These are phyloP conservation scores for Peucedramus taeniatus DNA, from an alignment of 2,113 vertebrate species.

Conservation along the genomic window DNA sequence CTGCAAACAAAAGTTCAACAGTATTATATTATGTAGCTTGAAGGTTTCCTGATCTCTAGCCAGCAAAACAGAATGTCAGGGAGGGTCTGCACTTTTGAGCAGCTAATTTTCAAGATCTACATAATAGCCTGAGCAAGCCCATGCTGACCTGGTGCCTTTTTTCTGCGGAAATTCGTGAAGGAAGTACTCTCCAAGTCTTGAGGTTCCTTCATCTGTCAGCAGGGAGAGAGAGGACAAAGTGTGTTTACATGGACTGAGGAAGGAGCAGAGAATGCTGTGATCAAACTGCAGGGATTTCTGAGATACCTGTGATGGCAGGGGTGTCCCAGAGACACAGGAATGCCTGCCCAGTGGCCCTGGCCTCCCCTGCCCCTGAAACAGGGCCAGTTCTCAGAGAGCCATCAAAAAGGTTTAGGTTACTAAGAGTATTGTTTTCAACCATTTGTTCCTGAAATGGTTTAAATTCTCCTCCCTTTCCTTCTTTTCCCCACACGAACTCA, in stretches of 20 bases:
- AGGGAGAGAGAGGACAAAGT: neutral
- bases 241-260: neutral
- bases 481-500: neutral
- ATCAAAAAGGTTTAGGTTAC: neutral
- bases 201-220: neutral
- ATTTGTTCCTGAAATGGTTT: conserved; percentile 27
- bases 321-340: neutral
- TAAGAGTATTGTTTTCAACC: neutral
- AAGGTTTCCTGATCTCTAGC: neutral
- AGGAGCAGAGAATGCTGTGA: neutral
- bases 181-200: neutral
- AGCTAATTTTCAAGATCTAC: neutral
- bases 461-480: conserved; percentile 51
- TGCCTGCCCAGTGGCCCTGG: neutral
- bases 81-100: neutral
- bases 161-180: neutral
- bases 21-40: conserved; percentile 10
- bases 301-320: neutral
- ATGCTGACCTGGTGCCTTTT: neutral
- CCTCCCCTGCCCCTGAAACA: neutral
- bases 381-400: neutral
- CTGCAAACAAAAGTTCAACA: conserved; percentile 43
- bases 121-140: neutral
- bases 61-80: conserved; percentile 35
- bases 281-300: neutral